These are phyloP conservation scores for Lacanobia wlatinum DNA, from an alignment of 2,888 invertebrate genomes.

Conservation along the genomic window DNA sequence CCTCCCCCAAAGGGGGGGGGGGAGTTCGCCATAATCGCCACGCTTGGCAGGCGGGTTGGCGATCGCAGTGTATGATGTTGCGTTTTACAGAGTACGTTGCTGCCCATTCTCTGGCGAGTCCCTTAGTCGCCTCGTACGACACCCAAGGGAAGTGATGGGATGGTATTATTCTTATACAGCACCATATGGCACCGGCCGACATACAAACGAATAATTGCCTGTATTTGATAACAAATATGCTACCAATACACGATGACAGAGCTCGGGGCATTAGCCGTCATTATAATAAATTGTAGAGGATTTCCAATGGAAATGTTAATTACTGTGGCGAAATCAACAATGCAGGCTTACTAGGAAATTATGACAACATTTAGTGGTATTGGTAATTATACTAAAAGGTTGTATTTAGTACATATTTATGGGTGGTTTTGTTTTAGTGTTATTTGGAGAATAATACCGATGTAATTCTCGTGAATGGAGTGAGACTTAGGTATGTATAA, in stretches of 20 bases:
- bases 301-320: not conserved
- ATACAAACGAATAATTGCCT: too few species aligned
- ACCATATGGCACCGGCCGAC: too few species aligned
- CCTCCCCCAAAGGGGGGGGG: too few species aligned
- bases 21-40: too few species aligned
- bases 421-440: not conserved
- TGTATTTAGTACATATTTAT: not conserved
- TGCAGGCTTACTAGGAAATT: not conserved
- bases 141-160: too few species aligned
- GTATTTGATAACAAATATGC: not conserved
- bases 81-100: too few species aligned
- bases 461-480: not conserved
- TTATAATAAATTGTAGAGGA: not conserved
- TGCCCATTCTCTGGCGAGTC: too few species aligned
- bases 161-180: too few species aligned
- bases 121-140: too few species aligned
- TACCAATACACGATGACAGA: not conserved
- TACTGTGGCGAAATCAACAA: not conserved
- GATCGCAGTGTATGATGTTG: too few species aligned
- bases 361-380: slow-evolving; percentile 15
- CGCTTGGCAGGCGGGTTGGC: too few species aligned
- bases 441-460: not conserved
- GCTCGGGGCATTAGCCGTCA: not conserved
- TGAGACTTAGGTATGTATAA: too few species aligned
- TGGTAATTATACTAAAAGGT: slow-evolving; percentile 20